A percentile compares a stretch with the other conserved stretches of the same genome.
These are phyloP conservation scores for Ctena decussata DNA, from an alignment of 2,888 invertebrate genomes.

Conservation along the genomic window DNA sequence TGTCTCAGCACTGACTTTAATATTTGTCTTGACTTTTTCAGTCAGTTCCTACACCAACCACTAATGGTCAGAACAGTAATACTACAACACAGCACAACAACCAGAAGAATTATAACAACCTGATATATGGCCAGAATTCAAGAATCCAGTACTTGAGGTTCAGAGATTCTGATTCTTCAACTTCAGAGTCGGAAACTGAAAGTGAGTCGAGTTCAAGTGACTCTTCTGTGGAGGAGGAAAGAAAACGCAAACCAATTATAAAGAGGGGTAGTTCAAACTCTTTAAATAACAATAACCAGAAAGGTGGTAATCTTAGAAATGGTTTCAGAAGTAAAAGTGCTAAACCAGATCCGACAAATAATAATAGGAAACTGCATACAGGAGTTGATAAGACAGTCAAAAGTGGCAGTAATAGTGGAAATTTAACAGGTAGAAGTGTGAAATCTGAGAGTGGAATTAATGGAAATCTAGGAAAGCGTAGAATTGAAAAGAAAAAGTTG, in stretches of 20 bases:
- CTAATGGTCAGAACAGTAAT: not conserved
- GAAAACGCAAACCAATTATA: slow-evolving; percentile 33
- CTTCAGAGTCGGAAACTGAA: slow-evolving; percentile 49
- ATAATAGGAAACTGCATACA: slow-evolving; percentile 41
- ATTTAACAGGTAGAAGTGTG: slow-evolving; percentile 54
- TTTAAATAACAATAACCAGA: slow-evolving; percentile 34
- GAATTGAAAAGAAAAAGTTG: slow-evolving; percentile 22
- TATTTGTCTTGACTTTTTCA: not conserved
- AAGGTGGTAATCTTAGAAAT: slow-evolving; percentile 24
- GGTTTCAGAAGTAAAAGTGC: slow-evolving; percentile 53
- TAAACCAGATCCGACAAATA: slow-evolving; percentile 18
- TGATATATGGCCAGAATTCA: slow-evolving; percentile 22
- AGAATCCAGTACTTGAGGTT: slow-evolving; percentile 23
- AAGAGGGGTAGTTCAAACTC: slow-evolving; percentile 28
- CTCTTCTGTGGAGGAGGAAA: slow-evolving; percentile 59
- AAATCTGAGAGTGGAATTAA: slow-evolving; percentile 61
- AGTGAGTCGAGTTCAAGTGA: slow-evolving; percentile 61
- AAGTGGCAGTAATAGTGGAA: slow-evolving; percentile 26
- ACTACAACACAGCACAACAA: slow-evolving; percentile 29
- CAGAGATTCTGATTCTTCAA: slow-evolving; percentile 43
- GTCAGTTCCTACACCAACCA: not conserved
- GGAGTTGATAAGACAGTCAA: not conserved
- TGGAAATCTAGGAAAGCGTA: slow-evolving; percentile 23
- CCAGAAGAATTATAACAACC: slow-evolving; percentile 46
- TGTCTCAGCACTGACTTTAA: too few relatives aligned